Conservation (phyloP, 2,797 vertebrate genomes). For the Vipera ursinii region DNA sequence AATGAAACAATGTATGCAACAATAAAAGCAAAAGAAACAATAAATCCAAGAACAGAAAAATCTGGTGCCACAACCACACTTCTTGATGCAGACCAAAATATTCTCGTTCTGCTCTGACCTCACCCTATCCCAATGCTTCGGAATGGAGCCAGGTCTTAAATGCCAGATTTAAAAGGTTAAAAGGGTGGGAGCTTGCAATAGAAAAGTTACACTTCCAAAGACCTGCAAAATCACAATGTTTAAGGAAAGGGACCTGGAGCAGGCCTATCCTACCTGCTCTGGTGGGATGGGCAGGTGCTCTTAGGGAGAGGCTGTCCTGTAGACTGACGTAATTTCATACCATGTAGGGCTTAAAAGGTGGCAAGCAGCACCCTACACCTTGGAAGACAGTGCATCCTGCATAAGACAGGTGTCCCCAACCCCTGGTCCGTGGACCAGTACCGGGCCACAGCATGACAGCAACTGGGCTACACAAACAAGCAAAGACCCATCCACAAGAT, state of each 20-base stretch:
- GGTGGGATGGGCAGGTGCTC: neutral
- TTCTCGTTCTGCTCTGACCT: neutral
- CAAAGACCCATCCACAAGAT: no score
- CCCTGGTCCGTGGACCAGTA: no score
- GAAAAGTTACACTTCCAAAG: neutral
- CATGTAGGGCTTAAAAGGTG: neutral
- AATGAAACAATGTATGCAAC: neutral
- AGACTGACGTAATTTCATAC: neutral
- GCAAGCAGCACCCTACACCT: no score
- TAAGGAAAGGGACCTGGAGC: neutral
- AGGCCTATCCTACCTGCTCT: neutral
- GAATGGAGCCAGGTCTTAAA: neutral
- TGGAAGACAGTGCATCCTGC: no score
- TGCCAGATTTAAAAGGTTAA: neutral
- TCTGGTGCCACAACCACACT: constrained; percentile 13
- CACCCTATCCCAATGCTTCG: neutral
- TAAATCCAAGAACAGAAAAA: neutral
- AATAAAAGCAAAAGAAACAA: neutral
- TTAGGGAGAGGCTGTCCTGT: neutral
- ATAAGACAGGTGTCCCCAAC: no score
- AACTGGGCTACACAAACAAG: no score
- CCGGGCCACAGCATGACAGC: no score
- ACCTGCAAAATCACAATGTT: neutral
- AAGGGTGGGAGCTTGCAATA: neutral
- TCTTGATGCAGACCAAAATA: neutral